These are phyloP conservation scores for Drosophila neocordata DNA, from an alignment of 1,140 invertebrate species.

Conservation along the genomic window DNA sequence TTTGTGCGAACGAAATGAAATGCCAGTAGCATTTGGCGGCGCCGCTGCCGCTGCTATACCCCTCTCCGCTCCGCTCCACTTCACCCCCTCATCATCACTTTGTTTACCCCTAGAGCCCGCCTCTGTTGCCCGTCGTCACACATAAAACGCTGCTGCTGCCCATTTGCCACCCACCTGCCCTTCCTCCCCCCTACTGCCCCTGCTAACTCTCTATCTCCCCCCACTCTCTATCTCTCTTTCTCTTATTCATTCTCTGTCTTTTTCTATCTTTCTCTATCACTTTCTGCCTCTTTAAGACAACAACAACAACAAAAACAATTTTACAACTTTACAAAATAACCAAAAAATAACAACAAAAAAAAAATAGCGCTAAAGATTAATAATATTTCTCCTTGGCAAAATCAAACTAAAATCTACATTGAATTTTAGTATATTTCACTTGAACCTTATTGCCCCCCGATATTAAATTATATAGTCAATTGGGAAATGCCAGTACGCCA, in stretches of 20 bases:
- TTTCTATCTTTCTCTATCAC: constrained; percentile 19
- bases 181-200: background rate
- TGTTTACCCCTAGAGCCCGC: constrained; percentile 17
- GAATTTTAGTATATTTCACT: background rate
- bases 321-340: constrained; percentile 35
- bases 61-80: background rate
- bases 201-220: constrained; percentile 14
- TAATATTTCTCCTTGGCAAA: constrained; percentile 24
- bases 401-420: background rate
- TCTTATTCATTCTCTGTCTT: background rate
- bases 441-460: background rate
- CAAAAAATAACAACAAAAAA: background rate
- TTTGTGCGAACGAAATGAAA: constrained; percentile 75
- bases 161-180: constrained; percentile 40
- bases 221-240: background rate
- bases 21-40: constrained; percentile 77
- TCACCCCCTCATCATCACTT: background rate
- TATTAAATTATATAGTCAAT: constrained; percentile 50
- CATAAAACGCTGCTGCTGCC: constrained; percentile 47
- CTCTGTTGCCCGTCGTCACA: constrained; percentile 32
- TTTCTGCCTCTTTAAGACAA: constrained; percentile 5
- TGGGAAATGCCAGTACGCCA: background rate
- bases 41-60: constrained; percentile 44
- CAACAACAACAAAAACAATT: constrained; percentile 29
- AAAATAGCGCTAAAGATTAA: background rate